Evolutionary conservation across 1,140 invertebrate species (phyloP), one percentile per base, ranked within the genome.

Genomic region (Drosophila mauritiana): DNA sequence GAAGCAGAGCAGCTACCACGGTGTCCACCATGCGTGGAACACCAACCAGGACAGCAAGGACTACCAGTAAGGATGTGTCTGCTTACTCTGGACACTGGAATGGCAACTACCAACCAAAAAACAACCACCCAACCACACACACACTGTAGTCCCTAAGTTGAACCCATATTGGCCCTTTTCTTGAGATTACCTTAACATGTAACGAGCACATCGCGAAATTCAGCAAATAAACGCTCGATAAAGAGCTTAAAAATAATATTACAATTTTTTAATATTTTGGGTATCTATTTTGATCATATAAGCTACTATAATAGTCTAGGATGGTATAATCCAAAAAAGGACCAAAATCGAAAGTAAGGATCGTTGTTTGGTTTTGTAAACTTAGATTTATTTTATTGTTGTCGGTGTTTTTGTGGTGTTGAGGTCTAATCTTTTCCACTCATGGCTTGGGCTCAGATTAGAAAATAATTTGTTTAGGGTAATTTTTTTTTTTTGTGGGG

Each of bases 1-100:
- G 72, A 78, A 64, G 20, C 90, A 91, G 61, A 88, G 39, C 72
- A 76, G 68, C 51, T 90, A 78, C 36, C 90, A 91, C 4, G 80
- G 58, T 17, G 73, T 72, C 13, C 90, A 88, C 42, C 69, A 80
- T 46, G 20, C 75, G 42, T 91, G 90, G 90, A 80, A 31, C 17
- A 69, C 10, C 59, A 55, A 40, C 59, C 56, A 62, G 59, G 67
- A 58, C 73, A 78, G 48, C 77, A 78, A 73, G 69, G 67, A 74
- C 40, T 63, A 74, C 49, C 48, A 74, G 17, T 73, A 74, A 17
- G 25, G 15, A 17, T 10, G 7, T 10, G 13, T 27, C 1, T 3
- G 20, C 4, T 8, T 13, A 13, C 37, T 12, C 46, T 48, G 46
- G 15, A 20, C 13, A 6, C 17, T 31, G 55, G 46, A 40, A 55